Evolutionary conservation across 2,888 invertebrate genomes (phyloP), one percentile per base, ranked within the genome.

Genomic region (Rhamnusium bicolor): DNA sequence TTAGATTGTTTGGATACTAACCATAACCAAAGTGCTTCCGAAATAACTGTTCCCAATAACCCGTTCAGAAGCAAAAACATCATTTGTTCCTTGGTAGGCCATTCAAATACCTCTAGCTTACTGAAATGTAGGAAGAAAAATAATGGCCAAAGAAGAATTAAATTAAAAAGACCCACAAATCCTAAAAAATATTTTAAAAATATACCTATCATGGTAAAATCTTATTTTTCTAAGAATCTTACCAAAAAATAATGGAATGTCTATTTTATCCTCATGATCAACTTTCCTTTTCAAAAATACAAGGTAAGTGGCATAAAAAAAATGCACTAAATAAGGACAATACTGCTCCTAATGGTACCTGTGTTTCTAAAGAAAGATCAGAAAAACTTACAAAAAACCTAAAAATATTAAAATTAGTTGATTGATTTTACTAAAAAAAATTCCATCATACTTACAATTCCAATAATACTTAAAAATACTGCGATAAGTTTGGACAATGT

Each of bases 181-280:
- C 98, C 97, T 97, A 86, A 24, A 89, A 86, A 68, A 21, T 54
- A 58, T 58, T 18, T 16, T n/a, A 40, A 40, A 12, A 40, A n/a
- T n/a, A n/a, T n/a, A n/a, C n/a, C n/a, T n/a, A n/a, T n/a, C n/a
- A n/a, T n/a, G n/a, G n/a, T n/a, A n/a, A n/a, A n/a, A n/a, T n/a
- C n/a, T n/a, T n/a, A n/a, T n/a, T n/a, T n/a, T n/a, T 24, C 10
- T 0, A 56, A 62, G 47, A 65, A 56, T 73, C 90, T 90, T 87
- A 97, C 97, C 98, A 88, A 98, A 98, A 89, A 99, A 96, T 90
- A 98, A 92, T 68, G 97, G 96, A 83, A 98, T 95, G 89, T 98
- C 97, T 87, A 99, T 93, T 86, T 95, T 95, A 84, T 98, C 97
- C 86, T 98, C 97, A 84, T 95, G 94, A 85, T 97, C 95, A 75